Evolutionary conservation across 2,888 invertebrate species (phyloP).

Genomic region (Apotomis betuletana): DNA sequence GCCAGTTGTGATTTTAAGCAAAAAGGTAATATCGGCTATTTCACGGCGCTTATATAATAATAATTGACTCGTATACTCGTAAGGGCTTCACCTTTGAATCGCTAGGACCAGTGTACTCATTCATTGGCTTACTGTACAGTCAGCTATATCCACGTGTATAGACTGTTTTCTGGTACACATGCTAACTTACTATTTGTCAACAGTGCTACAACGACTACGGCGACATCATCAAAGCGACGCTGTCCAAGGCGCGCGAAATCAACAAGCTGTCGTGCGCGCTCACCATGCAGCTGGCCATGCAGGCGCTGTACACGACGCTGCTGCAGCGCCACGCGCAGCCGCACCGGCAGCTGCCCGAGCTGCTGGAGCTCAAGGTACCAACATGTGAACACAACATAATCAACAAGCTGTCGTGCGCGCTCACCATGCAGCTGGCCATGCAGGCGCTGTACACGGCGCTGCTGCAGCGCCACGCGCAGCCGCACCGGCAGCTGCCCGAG

Average conservation of each 20-base stretch:
- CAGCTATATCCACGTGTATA: too few species aligned
- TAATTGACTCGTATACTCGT: too few species aligned
- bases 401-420: slow-evolving; percentile 89
- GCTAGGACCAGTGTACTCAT: too few species aligned
- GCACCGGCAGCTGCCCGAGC: slow-evolving; percentile 90
- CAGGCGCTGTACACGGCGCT: slow-evolving; percentile 93
- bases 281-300: slow-evolving; percentile 96
- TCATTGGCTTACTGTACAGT: too few species aligned
- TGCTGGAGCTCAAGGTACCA: slow-evolving; percentile 92
- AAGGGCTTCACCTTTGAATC: too few species aligned
- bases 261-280: slow-evolving; percentile 98
- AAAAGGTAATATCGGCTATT: too few species aligned
- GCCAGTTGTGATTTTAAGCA: too few species aligned
- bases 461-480: slow-evolving; percentile 70
- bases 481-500: slow-evolving; percentile 89
- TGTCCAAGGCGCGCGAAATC: slow-evolving; percentile 98
- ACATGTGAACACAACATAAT: too few species aligned
- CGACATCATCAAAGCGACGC: slow-evolving; percentile 98
- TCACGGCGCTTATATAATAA: too few species aligned
- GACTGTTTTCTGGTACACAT: too few species aligned
- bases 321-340: slow-evolving; percentile 74
- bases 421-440: slow-evolving; percentile 96
- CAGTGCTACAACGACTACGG: slow-evolving; percentile 99
- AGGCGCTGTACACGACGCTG: slow-evolving; percentile 92
- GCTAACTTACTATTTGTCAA: slow-evolving; percentile 44